phyloP scores from a whole-genome alignment of 1,140 invertebrate genomes.

The Tetragonula clypearis region DNA sequence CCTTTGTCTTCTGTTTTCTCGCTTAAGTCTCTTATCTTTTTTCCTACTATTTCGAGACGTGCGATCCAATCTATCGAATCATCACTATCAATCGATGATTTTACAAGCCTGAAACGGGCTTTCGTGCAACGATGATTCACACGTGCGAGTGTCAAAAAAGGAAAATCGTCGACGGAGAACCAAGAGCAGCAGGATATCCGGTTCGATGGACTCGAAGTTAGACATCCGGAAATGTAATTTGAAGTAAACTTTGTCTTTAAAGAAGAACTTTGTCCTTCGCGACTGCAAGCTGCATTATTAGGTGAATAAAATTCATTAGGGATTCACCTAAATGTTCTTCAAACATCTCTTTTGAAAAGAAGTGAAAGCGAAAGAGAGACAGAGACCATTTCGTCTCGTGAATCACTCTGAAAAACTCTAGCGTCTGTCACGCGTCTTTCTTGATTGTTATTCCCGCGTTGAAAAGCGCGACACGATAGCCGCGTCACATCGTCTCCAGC shows the following conservation, averaged over 20 bases:
- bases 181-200: constrained; percentile 23
- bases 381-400: constrained; percentile 46
- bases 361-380: background rate
- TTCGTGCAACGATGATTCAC: background rate
- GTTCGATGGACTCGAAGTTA: constrained; percentile 45
- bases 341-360: background rate
- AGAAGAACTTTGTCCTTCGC: too few species aligned
- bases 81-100: background rate
- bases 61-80: background rate
- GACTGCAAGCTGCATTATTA: background rate
- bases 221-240: constrained; percentile 49
- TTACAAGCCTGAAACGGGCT: constrained; percentile 2
- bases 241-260: too few species aligned
- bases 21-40: background rate
- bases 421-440: background rate
- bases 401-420: constrained; percentile 51
- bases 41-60: too few species aligned
- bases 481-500: constrained; percentile 52
- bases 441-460: constrained; percentile 16
- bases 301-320: background rate
- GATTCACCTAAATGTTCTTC: background rate
- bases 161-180: background rate
- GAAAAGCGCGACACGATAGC: constrained; percentile 38
- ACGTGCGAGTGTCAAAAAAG: background rate
- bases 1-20: background rate